Evolutionary conservation across 1,140 invertebrate species (phyloP).

Genomic region (Lysiphlebus fabarum): DNA sequence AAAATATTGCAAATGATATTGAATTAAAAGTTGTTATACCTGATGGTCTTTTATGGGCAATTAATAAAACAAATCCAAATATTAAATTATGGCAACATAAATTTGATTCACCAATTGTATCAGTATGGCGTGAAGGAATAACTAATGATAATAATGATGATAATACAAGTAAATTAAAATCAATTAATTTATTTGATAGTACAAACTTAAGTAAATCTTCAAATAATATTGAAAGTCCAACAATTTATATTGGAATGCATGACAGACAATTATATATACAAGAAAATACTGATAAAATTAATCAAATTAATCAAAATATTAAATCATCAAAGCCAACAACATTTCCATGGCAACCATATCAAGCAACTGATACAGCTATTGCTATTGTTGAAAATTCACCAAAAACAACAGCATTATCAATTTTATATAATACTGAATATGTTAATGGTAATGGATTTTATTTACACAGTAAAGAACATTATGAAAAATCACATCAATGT

Average conservation of each 20-base stretch:
- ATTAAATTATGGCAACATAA: constrained; percentile 69
- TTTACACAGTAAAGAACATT: constrained; percentile 56
- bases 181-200: constrained; percentile 73
- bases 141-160: constrained; percentile 9
- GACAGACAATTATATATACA: constrained; percentile 80
- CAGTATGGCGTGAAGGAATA: constrained; percentile 75
- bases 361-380: constrained; percentile 45
- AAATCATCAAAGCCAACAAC: constrained; percentile 28
- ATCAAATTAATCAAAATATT: constrained; percentile 45
- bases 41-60: constrained; percentile 70
- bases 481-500: constrained; percentile 37
- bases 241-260: constrained; percentile 84
- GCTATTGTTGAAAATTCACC: constrained; percentile 5
- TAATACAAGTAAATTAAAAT: constrained; percentile 57
- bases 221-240: constrained; percentile 55
- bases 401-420: constrained; percentile 61
- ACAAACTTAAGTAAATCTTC: constrained; percentile 52
- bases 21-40: constrained; percentile 68
- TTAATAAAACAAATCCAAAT: constrained; percentile 56
- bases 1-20: constrained; percentile 50
- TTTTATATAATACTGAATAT: constrained; percentile 68
- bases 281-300: constrained; percentile 58
- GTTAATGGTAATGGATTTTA: constrained; percentile 71
- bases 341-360: constrained; percentile 67
- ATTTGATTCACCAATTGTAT: constrained; percentile 80